These are phyloP conservation scores for Argynnis bischoffii DNA, from an alignment of 2,888 invertebrate genomes.

Conservation along the genomic window DNA sequence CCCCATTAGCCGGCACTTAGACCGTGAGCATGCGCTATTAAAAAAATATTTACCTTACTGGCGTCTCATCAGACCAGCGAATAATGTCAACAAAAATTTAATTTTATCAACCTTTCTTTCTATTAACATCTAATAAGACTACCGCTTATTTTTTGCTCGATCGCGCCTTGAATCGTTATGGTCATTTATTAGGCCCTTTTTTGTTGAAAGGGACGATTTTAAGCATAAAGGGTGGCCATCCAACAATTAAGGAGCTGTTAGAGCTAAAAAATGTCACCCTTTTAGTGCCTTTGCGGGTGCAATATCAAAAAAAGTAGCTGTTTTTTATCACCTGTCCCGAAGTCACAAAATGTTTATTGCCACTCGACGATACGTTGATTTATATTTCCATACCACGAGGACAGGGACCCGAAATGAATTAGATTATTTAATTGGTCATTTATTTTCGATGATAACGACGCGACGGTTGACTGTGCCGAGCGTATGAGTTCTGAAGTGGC, in stretches of 20 bases:
- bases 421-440: slow-evolving; percentile 81
- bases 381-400: slow-evolving; percentile 75
- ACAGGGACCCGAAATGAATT: slow-evolving; percentile 70
- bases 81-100: slow-evolving; percentile 57
- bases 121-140: slow-evolving; percentile 49
- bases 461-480: slow-evolving; percentile 57
- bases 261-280: slow-evolving; percentile 80
- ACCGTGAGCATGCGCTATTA: slow-evolving; percentile 61
- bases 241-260: slow-evolving; percentile 77
- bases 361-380: slow-evolving; percentile 79
- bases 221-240: slow-evolving; percentile 71
- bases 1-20: slow-evolving; percentile 74
- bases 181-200: slow-evolving; percentile 75
- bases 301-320: slow-evolving; percentile 69
- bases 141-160: slow-evolving; percentile 62
- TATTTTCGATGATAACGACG: slow-evolving; percentile 74
- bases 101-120: slow-evolving; percentile 65
- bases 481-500: slow-evolving; percentile 66
- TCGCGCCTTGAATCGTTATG: slow-evolving; percentile 60
- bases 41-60: slow-evolving; percentile 71
- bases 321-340: slow-evolving; percentile 80
- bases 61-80: slow-evolving; percentile 53
- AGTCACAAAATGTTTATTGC: slow-evolving; percentile 82
- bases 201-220: slow-evolving; percentile 64
- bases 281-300: slow-evolving; percentile 63